Evolutionary conservation across 2,888 invertebrate genomes (phyloP), one percentile per base, ranked within the genome.

Genomic region (Drosophila mimetica): DNA sequence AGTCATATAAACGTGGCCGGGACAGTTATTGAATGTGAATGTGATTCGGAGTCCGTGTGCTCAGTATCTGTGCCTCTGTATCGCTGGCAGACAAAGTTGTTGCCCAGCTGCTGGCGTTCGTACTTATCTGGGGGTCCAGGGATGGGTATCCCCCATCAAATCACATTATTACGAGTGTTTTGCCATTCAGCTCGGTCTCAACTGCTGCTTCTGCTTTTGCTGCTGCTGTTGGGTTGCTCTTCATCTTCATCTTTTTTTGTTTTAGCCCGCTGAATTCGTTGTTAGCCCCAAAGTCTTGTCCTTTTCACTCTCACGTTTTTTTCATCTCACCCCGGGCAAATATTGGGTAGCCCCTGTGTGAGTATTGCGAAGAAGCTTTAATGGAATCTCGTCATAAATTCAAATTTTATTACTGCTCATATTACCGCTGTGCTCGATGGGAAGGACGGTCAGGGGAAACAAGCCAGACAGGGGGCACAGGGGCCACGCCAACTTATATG

Each of bases 351-450:
- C 67, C 46, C 22, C 59, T 53, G 32, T 44, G 39, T 30, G 48
- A 72, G 79, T 81, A 87, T 82, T 82, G 85, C 75, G 80, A 88
- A 88, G 89, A 84, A 88, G 84, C 86, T 89, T 90, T 90, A 90
- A 90, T 90, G 90, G 90, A 90, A 89, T 90, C 89, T 88, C 83
- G 90, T 89, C 90, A 90, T 90, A 90, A 90, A 90, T 90, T 90
- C 83, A 79, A 80, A 79, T 88, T 90, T 90, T 90, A 90, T 90
- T 88, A 76, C 86, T 77, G 76, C 82, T 77, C 86, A 86, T 87
- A 89, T 82, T 78, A 84, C 82, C 69, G 74, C 71, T 71, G 69
- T 70, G 86, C 86, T 74, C 71, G 73, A 74, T 69, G 75, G 71
- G 30, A 4, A 11, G 30, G 11, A 11, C 55, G 65, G 52, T 47